Percentiles rank a stretch among this genome's conserved stretches.
These are phyloP conservation scores for Callyntrura sp. DNA, from an alignment of 2,888 invertebrate genomes.

Conservation along the genomic window DNA sequence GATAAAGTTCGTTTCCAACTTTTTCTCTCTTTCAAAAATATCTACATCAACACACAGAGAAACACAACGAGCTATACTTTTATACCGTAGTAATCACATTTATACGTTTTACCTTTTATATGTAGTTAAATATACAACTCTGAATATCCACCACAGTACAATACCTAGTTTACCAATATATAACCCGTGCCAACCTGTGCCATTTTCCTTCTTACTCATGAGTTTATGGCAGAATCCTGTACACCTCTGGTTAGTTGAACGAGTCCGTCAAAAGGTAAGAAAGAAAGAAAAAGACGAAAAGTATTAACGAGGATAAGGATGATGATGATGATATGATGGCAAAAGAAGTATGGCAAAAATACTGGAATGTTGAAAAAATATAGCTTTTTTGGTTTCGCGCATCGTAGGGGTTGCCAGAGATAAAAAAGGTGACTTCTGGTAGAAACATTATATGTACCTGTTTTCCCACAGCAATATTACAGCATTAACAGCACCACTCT, in stretches of 20 bases:
- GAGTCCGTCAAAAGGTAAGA: background rate
- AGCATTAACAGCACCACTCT: background rate
- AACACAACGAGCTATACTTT: background rate
- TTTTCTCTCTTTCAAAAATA: slow-evolving; percentile 10
- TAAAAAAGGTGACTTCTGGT: background rate
- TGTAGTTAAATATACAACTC: too few relatives aligned
- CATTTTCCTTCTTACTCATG: background rate
- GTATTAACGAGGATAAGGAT: background rate
- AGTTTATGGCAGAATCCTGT: background rate
- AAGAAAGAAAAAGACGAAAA: background rate
- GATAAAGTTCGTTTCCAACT: slow-evolving; percentile 6
- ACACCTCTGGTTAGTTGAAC: background rate
- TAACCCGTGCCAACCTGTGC: background rate
- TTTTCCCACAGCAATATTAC: background rate
- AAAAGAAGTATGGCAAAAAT: slow-evolving; percentile 1
- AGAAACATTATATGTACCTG: background rate
- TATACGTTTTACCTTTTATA: too few relatives aligned
- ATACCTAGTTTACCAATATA: background rate
- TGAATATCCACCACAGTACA: background rate
- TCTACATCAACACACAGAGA: background rate
- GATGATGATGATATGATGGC: background rate
- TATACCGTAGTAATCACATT: too few relatives aligned
- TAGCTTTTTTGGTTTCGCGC: background rate
- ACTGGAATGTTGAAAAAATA: background rate
- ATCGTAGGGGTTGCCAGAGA: too few relatives aligned